A percentile compares a stretch with the other conserved stretches of the same genome.
phyloP scores from a whole-genome alignment of 2,797 vertebrate species.

The Tauraco hartlaubi region DNA sequence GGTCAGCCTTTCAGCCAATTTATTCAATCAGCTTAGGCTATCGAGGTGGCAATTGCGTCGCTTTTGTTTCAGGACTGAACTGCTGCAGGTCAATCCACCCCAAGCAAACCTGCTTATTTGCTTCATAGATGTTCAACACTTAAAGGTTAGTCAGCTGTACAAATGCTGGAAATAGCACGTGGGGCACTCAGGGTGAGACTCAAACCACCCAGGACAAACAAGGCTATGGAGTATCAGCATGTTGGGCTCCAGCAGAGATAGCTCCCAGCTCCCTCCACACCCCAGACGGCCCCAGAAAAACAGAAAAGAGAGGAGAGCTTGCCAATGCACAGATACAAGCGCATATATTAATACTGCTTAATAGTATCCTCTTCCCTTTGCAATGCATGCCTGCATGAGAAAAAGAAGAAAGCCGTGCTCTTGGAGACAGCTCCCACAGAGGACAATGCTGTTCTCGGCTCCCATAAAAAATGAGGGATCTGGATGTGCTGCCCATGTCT shows the following conservation, averaged over 20 bases:
- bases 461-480: neutral
- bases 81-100: conserved; percentile 19
- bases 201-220: conserved; percentile 46
- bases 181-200: conserved; percentile 10
- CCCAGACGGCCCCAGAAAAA: neutral
- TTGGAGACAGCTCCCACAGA: neutral
- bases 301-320: neutral
- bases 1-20: conserved; percentile 60
- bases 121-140: conserved; percentile 18
- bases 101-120: conserved; percentile 58
- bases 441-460: conserved; percentile 2
- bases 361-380: neutral
- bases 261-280: neutral
- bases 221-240: conserved; percentile 36
- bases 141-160: conserved; percentile 48
- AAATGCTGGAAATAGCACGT: neutral
- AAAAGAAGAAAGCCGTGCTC: neutral
- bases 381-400: neutral
- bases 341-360: neutral
- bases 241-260: neutral
- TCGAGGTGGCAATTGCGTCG: conserved; percentile 4
- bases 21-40: conserved; percentile 59
- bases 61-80: conserved; percentile 35
- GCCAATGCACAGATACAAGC: neutral
- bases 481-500: neutral